These are phyloP conservation scores for Drosophila nebulosa DNA, from an alignment of 1,140 invertebrate species.

Conservation along the genomic window DNA sequence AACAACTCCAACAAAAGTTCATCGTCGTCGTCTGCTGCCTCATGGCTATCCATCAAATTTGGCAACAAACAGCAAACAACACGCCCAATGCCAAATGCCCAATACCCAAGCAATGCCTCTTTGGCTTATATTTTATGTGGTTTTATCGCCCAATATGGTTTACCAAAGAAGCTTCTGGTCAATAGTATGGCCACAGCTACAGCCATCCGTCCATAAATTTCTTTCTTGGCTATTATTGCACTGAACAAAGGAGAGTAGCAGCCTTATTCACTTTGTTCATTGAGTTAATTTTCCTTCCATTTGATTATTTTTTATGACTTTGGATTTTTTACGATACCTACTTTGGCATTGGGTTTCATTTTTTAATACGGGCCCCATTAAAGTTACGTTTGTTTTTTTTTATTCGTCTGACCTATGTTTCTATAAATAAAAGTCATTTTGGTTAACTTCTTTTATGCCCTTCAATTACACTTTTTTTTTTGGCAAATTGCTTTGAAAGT, in stretches of 20 bases:
- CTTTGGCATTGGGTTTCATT: constrained; percentile 34
- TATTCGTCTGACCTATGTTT: constrained; percentile 8
- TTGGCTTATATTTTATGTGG: constrained; percentile 51
- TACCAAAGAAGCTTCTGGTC: constrained; percentile 18
- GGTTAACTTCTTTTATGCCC: constrained; percentile 2
- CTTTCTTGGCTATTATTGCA: constrained; percentile 40
- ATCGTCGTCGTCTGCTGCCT: neutral
- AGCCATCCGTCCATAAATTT: constrained; percentile 25
- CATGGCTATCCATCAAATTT: constrained; percentile 34
- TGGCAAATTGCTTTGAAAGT: constrained; percentile 15
- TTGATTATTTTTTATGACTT: constrained; percentile 69
- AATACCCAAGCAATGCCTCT: constrained; percentile 16
- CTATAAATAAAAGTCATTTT: neutral
- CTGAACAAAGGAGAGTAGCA: neutral
- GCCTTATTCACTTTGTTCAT: neutral
- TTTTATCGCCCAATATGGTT: constrained; percentile 66
- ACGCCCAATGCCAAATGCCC: constrained; percentile 11
- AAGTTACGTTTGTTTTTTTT: constrained; percentile 2
- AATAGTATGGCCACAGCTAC: constrained; percentile 27
- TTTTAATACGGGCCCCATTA: constrained; percentile 17
- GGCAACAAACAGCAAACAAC: constrained; percentile 23
- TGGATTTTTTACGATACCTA: constrained; percentile 57
- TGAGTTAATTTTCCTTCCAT: constrained; percentile 28
- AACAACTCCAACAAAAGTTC: neutral
- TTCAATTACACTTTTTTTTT: neutral